Evolutionary conservation across 2,888 invertebrate species (phyloP).

Genomic region (Tineola bisselliella): DNA sequence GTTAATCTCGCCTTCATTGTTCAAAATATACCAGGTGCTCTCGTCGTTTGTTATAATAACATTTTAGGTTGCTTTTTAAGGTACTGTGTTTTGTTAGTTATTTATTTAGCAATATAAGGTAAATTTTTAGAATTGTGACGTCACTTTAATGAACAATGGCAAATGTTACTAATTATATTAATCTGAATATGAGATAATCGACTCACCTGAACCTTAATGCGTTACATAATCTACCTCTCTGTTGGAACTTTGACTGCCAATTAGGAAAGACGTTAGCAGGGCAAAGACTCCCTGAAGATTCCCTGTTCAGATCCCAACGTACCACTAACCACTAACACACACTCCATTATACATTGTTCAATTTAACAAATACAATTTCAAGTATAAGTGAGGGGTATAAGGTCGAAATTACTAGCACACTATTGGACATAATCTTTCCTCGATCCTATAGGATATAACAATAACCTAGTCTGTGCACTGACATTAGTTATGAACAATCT

Average conservation of each 20-base stretch:
- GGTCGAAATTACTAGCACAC: background rate
- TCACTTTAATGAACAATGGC: background rate
- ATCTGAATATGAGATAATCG: background rate
- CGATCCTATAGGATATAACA: slow-evolving; percentile 17
- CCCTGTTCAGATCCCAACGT: background rate
- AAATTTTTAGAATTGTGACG: background rate
- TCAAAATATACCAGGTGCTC: slow-evolving; percentile 36
- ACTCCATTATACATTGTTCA: background rate
- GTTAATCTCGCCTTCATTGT: slow-evolving; percentile 57
- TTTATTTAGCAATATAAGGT: background rate
- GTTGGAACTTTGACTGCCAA: slow-evolving; percentile 43
- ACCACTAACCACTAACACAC: background rate
- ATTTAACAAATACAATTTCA: background rate
- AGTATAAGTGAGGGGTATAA: background rate
- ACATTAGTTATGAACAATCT: slow-evolving; percentile 18
- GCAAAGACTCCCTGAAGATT: slow-evolving; percentile 11
- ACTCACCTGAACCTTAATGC: slow-evolving; percentile 10
- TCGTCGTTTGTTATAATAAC: slow-evolving; percentile 13
- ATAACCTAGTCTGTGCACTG: slow-evolving; percentile 26
- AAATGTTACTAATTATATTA: background rate
- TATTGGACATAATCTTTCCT: background rate
- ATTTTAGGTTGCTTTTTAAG: slow-evolving; percentile 10
- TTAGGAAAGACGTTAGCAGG: slow-evolving; percentile 46
- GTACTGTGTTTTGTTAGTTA: slow-evolving; percentile 9
- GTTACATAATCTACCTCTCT: slow-evolving; percentile 8